Base-by-base conservation (phyloP, 2,797 vertebrate species). In the Ibycter americanus region DNA sequence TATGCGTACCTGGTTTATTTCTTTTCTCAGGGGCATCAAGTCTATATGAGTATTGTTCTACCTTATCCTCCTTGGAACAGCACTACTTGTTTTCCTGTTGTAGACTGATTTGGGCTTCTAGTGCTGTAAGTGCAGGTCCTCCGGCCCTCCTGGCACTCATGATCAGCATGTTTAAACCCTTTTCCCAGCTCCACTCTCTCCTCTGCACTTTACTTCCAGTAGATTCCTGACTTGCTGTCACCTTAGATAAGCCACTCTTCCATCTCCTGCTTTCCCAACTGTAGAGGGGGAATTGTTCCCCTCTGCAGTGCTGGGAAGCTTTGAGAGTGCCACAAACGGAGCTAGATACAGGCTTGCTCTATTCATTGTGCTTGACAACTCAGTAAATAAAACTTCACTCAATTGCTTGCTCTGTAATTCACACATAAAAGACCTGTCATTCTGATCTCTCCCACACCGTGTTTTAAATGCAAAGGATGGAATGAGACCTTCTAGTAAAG, bases 301-400 rank as follows among this genome's bases (percentile, higher is more conserved):
- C 55, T 95, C 72, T 92, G 72, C 80, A 81, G 66, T 62, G 66
- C 91, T 88, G 72, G 59, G 62, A 66, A 88, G 91, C 96, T 96
- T 82, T 86, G 87, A 92, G 92, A 59, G 51, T 4, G 8, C 77
- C 89, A 91, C 85, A 92, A 93, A 96, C 90, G 90, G 95, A 95
- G 89, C 93, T 89, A 83, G 90, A 86, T 92, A 92, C 76, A 81
- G 82, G 23, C 95, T 89, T 81, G 21, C 81, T 92, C 95, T 97
- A 92, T 96, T 97, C 95, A 93, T 71, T 78, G 84, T 81, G 54
- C 90, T 90, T 96, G 93, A 96, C 96, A 95, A 66, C 93, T 92
- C 89, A 88, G 96, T 96, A 97, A 97, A 97, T 97, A 96, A 96
- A 97, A 88, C 84, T 93, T 96, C 95, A 93, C 92, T 97, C 94